phyloP scores from a whole-genome alignment of 2,797 vertebrate species.

The Spea hammondii region DNA sequence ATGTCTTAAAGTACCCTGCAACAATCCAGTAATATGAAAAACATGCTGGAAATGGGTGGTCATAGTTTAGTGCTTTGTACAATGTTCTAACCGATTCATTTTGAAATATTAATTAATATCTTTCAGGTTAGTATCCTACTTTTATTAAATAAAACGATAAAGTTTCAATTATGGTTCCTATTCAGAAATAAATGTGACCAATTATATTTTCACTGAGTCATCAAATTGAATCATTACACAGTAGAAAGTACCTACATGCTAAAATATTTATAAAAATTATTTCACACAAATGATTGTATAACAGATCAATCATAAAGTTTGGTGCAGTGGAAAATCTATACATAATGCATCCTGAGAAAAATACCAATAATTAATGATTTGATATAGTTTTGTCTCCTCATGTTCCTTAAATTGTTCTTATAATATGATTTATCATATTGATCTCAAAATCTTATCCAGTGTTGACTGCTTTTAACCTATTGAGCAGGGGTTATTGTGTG shows the following conservation, averaged over 20 bases:
- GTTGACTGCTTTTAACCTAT: background rate
- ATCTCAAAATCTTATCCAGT: constrained; percentile 33
- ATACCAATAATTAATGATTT: constrained; percentile 47
- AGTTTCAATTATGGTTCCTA: background rate
- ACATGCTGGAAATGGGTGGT: too few species aligned
- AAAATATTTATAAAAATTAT: background rate
- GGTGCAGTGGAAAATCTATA: constrained; percentile 32
- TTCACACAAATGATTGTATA: constrained; percentile 15
- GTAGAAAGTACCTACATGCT: background rate
- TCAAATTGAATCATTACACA: background rate
- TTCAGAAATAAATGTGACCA: constrained; percentile 1
- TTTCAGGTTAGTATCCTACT: background rate
- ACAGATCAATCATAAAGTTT: constrained; percentile 14
- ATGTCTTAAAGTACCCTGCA: too few species aligned
- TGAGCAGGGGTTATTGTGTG: too few species aligned
- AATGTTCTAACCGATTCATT: too few species aligned
- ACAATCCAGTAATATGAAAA: too few species aligned
- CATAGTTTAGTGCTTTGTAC: too few species aligned
- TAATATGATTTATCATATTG: constrained; percentile 40
- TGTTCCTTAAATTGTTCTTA: constrained; percentile 32
- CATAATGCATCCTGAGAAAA: constrained; percentile 28
- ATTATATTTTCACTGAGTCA: background rate
- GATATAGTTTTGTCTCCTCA: constrained; percentile 28
- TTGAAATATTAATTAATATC: background rate
- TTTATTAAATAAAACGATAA: background rate